Evolutionary conservation across 2,797 vertebrate species (phyloP).

Genomic region (Limosa lapponica): DNA sequence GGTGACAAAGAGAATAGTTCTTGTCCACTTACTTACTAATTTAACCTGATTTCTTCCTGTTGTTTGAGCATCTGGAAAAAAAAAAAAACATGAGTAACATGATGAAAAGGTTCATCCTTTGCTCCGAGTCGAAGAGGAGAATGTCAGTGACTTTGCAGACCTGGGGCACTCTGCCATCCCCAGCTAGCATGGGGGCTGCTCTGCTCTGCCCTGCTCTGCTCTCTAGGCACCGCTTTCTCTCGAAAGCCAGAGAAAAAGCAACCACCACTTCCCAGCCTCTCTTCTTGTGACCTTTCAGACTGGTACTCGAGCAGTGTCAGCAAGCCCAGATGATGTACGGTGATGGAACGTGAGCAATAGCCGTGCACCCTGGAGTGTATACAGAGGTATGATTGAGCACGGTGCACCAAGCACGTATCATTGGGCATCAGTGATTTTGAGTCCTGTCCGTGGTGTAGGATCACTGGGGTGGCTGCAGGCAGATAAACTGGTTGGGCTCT

Average conservation of each 20-base stretch:
- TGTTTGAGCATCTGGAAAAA: not conserved
- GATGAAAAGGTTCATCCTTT: constrained; percentile 37
- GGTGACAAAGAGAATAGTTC: constrained; percentile 2
- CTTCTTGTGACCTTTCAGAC: constrained; percentile 12
- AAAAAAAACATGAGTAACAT: not conserved
- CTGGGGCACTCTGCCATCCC: not conserved
- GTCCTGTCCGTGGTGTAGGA: not conserved
- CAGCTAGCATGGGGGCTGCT: not conserved
- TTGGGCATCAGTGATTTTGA: accelerated
- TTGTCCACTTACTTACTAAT: not conserved
- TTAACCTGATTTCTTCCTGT: constrained; percentile 40
- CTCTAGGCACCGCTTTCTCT: not conserved
- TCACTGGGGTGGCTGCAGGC: not conserved
- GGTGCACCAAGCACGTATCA: not conserved
- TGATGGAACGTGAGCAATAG: not conserved
- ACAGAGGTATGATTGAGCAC: accelerated
- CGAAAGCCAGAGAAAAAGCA: accelerated
- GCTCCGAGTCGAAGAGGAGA: not conserved
- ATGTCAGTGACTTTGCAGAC: constrained; percentile 1
- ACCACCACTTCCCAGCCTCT: not conserved
- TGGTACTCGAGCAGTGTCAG: not conserved
- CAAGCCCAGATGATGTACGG: accelerated
- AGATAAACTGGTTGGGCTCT: not conserved
- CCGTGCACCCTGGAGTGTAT: no score
- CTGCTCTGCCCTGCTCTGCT: not conserved